Base-by-base conservation (phyloP, 2,113 vertebrate species). In the Bombycilla garrulus region DNA sequence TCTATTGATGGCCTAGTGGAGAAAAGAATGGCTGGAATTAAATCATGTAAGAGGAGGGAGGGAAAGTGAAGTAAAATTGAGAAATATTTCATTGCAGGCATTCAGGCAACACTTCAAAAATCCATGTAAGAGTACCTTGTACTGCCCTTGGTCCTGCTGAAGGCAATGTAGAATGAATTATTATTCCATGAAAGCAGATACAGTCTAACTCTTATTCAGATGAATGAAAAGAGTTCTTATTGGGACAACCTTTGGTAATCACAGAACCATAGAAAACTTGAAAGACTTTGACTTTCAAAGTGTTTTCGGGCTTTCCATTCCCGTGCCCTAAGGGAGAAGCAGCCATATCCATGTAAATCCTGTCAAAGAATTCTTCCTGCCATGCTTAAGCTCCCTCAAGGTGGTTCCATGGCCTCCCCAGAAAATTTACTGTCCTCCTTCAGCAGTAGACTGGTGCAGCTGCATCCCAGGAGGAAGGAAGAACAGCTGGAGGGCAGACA, bases 11-110 rank as follows among this genome's bases (percentile, higher is more conserved):
- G 21, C 9, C 38, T 47, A 10, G 62, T 51, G 23, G 47, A 70
- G 26, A 70, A 66, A 90, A 66, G 65, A 84, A 92, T 71, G 36
- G 3, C 51, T 86, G 61, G 35, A 94, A 94, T 56, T 15, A 86
- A 85, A 80, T 36, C 15, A 28, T 7, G 9, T 48, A 38, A 65
- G 23, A 10, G 6, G 10, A 2, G 3, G 1, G 0, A 0, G 2
- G 1, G 1, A 0, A 38, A 7, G 10, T 40, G 21, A 81, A 61
- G 20, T 36, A 69, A 94, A 92, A 57, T 12, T 47, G 5, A 54
- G 67, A 87, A 95, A 57, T 5, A 17, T 31, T 91, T 95, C 33
- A 54, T 83, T 73, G 29, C 77, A 31, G 21, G 71, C 29, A 47
- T 15, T 79, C 29, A 44, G 29, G 66, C 17, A 70, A 40, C 48